Conservation (phyloP, 2,797 vertebrate genomes). For the Myioborus melanocephalus region DNA sequence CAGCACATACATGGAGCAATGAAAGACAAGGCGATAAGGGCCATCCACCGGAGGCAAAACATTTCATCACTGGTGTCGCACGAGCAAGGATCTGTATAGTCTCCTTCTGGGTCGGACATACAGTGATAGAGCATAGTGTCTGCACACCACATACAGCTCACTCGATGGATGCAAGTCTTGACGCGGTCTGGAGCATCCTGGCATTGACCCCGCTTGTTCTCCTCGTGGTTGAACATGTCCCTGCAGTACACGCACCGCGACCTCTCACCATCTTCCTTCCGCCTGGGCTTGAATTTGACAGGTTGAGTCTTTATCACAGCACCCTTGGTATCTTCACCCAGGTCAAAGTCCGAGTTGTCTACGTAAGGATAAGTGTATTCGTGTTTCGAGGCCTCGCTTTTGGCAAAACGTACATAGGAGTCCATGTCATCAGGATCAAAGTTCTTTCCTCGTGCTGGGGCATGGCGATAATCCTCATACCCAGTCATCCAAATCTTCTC, state of each 20-base stretch:
- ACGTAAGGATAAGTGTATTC: slow-evolving; percentile 94
- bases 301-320: slow-evolving; percentile 89
- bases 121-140: slow-evolving; percentile 99
- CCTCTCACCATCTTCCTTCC: slow-evolving; percentile 83
- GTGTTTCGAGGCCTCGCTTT: slow-evolving; percentile 89
- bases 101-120: slow-evolving; percentile 98
- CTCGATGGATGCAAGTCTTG: slow-evolving; percentile 86
- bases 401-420: slow-evolving; percentile 91
- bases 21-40: slow-evolving; percentile 93
- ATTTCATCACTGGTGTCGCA: slow-evolving; percentile 92
- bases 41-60: slow-evolving; percentile 94
- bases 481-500: slow-evolving; percentile 93
- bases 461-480: slow-evolving; percentile 96
- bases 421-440: slow-evolving; percentile 85
- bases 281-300: slow-evolving; percentile 79
- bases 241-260: slow-evolving; percentile 92
- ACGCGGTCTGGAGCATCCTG: slow-evolving; percentile 93
- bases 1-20: slow-evolving; percentile 97
- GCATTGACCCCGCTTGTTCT: slow-evolving; percentile 90
- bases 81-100: slow-evolving; percentile 96
- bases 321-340: slow-evolving; percentile 81
- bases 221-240: slow-evolving; percentile 88
- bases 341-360: slow-evolving; percentile 85
- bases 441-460: slow-evolving; percentile 85
- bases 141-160: slow-evolving; percentile 98